Conservation (phyloP, 2,113 vertebrate genomes). For the Phasianus colchicus region DNA sequence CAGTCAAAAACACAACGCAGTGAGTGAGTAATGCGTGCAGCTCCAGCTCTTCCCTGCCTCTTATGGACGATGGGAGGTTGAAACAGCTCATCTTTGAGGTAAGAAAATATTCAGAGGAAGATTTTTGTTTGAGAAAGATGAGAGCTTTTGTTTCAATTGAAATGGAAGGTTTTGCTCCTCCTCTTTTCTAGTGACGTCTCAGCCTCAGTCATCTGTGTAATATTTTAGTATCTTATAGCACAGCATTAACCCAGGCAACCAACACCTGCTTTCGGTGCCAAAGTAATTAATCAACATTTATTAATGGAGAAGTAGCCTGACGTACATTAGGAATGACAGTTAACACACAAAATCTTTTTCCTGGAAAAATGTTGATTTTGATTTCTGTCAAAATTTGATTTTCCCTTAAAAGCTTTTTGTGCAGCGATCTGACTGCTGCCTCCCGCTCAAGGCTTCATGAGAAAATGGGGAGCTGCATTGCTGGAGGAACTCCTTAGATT, state of each 20-base stretch:
- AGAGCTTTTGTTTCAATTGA: slow-evolving; percentile 5
- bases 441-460: background rate
- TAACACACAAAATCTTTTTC: background rate
- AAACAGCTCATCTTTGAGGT: slow-evolving; percentile 31
- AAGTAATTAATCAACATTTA: background rate
- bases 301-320: background rate
- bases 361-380: background rate
- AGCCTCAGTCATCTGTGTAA: background rate
- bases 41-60: background rate
- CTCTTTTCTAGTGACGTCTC: background rate
- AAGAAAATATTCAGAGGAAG: background rate
- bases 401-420: background rate
- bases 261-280: background rate
- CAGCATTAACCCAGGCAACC: background rate
- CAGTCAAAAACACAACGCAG: background rate
- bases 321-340: background rate
- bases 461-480: background rate
- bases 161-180: slow-evolving; percentile 31
- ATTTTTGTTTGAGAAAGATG: background rate
- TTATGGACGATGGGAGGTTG: background rate
- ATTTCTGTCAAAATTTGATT: background rate
- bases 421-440: background rate
- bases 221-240: background rate
- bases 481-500: background rate
- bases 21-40: background rate